Evolutionary conservation across 2,888 invertebrate species (phyloP), one percentile per base, ranked within the genome.

Genomic region (Rotaria magnacalcarata): DNA sequence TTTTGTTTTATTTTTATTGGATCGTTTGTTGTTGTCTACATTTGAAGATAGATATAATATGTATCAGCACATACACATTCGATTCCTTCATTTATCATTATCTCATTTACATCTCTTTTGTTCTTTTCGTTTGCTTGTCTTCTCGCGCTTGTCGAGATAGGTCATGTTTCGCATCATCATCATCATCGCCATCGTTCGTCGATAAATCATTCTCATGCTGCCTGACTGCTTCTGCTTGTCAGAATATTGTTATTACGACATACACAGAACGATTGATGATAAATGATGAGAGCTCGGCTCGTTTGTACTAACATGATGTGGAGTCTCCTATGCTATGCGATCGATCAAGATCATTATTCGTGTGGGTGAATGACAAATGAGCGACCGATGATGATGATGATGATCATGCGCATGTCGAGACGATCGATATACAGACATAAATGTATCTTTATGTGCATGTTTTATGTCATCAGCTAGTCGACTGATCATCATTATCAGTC

Each of bases 51-150:
- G 14, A 67, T 27, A 34, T 34, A 34, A 60, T 60, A 27, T 67
- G 24, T 27, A 60, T 67, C 34, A 19, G 24, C 27, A 60, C n/a
- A 60, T 6, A 60, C n/a, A 14, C 14, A 60, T 67, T 27, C 34
- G 34, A 67, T 34, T 67, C 34, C 67, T 67, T 67, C 67, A 67
- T 67, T 67, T 67, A 67, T 67, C 67, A 67, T 67, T 67, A 67
- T 67, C 67, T 67, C 67, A 67, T 67, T 67, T 67, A 67, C 67
- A 67, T 67, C 67, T 67, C 67, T 67, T 67, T 67, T 67, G 67
- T 67, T 67, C 67, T 67, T 67, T 67, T 67, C 67, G 67, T 34
- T 67, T 34, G 67, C 67, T 67, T 67, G 67, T 34, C 34, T 67
- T 67, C 67, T 67, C 67, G 67, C 67, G 67, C 67, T 67, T 67